A percentile compares a stretch with the other conserved stretches of the same genome.
phyloP scores from a whole-genome alignment of 1,140 invertebrate species.

The Lepeophtheirus salmonis region DNA sequence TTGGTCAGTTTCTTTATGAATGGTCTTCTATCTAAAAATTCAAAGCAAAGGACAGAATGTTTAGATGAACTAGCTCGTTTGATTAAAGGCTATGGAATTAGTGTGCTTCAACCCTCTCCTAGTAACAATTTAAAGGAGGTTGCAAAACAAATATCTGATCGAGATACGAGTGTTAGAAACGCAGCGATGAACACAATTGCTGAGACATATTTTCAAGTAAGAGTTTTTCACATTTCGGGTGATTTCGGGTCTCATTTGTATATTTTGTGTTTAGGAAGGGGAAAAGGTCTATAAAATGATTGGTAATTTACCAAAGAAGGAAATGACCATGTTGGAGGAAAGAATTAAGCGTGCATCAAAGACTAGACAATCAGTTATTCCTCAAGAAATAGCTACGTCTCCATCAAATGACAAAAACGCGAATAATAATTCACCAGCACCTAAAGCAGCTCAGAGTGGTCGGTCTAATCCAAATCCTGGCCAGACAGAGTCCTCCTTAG shows the following conservation, averaged over 20 bases:
- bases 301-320: conserved; percentile 81
- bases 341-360: conserved; percentile 71
- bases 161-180: conserved; percentile 87
- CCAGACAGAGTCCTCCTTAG: conserved; percentile 8
- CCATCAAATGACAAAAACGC: not conserved
- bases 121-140: conserved; percentile 68
- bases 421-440: no score
- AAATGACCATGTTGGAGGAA: conserved; percentile 77
- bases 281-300: conserved; percentile 77
- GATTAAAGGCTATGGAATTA: conserved; percentile 63
- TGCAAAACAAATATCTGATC: conserved; percentile 77
- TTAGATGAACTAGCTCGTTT: conserved; percentile 70
- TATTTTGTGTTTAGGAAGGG: conserved; percentile 41
- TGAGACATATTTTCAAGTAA: conserved; percentile 54
- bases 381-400: not conserved
- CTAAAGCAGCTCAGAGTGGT: no score
- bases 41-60: conserved; percentile 81
- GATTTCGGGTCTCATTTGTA: no score
- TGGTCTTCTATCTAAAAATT: conserved; percentile 87
- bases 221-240: no score
- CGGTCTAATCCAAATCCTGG: no score
- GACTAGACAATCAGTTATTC: conserved; percentile 28
- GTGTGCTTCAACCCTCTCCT: conserved; percentile 58
- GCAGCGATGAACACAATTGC: conserved; percentile 86
- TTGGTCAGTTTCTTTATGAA: conserved; percentile 79